Base-by-base conservation (phyloP, 2,113 vertebrate species). In the Osmerus mordax region DNA sequence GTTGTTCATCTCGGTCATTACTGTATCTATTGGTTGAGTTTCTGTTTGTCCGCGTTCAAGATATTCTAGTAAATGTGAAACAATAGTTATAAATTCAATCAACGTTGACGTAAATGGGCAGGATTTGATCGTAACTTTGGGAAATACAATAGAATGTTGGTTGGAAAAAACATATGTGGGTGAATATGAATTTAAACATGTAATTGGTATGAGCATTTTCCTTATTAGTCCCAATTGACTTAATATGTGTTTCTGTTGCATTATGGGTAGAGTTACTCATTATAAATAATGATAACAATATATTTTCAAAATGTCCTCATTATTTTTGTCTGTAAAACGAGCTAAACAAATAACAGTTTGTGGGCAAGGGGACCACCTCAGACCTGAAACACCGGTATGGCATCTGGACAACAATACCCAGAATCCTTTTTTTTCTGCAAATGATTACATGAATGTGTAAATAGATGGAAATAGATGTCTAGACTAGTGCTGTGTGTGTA, bases 271-370 rank as follows among this genome's bases (percentile, higher is more conserved):
- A 53, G 51, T n/a, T 36, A 66, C 63, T 83, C 78, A 86, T 79
- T 72, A 68, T 70, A 71, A 76, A 77, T 84, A 81, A 72, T 81
- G 69, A 75, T 58, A 15, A 53, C 81, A 78, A 81, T 67, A 73
- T 54, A 70, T 83, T 77, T 73, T 67, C 69, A 71, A 79, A 82
- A 85, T 74, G 81, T 75, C 74, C 80, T 90, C 77, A 79, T 87
- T 86, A 83, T 78, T 83, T 79, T 77, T 81, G 65, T 83, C 81
- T 65, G 79, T 85, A 84, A 85, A 83, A 74, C 2, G 41, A 47
- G 41, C 41, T 47, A n/a, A 70, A 36, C 32, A 71, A 76, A 81
- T 28, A 62, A 28, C 32, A 70, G 18, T 66, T 77, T 81, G 23
- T 76, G 75, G 78, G 77, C 54, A 70, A 72, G 53, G 72, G 54